Evolutionary conservation across 2,888 invertebrate species (phyloP), one percentile per base, ranked within the genome.

Genomic region (Marasmarcha lunaedactyla): DNA sequence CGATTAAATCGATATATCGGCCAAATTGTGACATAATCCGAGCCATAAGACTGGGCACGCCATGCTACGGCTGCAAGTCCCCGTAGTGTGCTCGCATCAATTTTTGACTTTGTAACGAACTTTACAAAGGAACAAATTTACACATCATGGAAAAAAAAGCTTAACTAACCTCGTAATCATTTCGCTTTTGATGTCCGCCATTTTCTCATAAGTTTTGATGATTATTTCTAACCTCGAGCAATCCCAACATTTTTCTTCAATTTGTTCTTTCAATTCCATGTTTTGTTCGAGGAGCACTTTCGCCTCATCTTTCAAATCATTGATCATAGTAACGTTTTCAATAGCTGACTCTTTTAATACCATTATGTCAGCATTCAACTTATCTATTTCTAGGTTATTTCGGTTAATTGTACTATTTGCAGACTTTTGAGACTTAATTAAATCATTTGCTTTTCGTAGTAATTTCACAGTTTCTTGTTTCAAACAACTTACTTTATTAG

Each of bases 201-300:
- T 68, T 47, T 76, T 81, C 43, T 79, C 73, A 35, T 74, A 73
- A 0, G 74, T 81, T 49, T 76, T 83, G 2, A 77, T 74, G 47
- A 81, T 83, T 6, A 55, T 61, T 38, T 73, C 69, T 11, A 78
- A 44, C 40, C 66, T 62, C 2, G 54, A 57, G 43, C 60, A 66
- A 33, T 76, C 67, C 15, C 53, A 54, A 37, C 43, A 50, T 40
- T 68, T 74, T 14, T 72, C 72, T 38, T 85, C 76, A 0, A 78
- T 60, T 34, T 78, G 51, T 27, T 55, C 51, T 35, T 66, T 67
- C 2, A 79, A 34, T 33, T 57, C 48, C 1, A 57, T 46, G 41
- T 85, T 77, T 36, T 69, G 59, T 34, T 63, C 53, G 6, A 63
- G 44, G 37, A 85, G 63, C 6, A 57, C 58, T 11, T 66, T 59